Conservation (phyloP, 2,797 vertebrate species). For the Thaleichthys pacificus region DNA sequence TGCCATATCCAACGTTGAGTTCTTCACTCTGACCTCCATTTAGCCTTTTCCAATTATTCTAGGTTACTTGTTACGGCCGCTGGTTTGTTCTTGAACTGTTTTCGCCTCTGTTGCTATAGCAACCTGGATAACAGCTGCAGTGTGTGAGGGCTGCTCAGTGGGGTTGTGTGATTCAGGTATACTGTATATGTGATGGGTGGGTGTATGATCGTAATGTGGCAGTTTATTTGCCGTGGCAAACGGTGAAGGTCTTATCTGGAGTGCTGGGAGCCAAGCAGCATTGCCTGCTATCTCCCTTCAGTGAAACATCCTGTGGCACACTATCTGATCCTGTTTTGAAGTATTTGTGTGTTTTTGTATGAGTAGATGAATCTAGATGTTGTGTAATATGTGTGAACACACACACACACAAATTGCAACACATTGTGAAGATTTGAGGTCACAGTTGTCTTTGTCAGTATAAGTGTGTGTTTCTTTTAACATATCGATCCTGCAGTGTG, state of each 20-base stretch:
- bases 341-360: constrained; percentile 7
- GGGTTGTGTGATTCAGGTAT: not conserved
- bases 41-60: not conserved
- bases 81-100: not conserved
- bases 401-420: too few relatives aligned
- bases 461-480: not conserved
- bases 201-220: not conserved
- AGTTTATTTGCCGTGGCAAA: not conserved
- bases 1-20: not conserved
- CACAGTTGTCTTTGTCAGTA: not conserved
- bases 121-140: not conserved
- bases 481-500: not conserved
- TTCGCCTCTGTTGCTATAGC: not conserved
- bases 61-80: not conserved
- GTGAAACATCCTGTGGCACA: constrained; percentile 6
- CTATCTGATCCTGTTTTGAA: not conserved
- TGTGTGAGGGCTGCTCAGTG: not conserved
- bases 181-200: not conserved
- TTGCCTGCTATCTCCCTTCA: not conserved
- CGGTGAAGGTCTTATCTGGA: not conserved
- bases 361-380: not conserved
- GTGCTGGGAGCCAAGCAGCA: not conserved
- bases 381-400: too few relatives aligned
- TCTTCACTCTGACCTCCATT: not conserved
- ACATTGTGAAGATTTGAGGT: not conserved